Conservation (phyloP, 1,140 invertebrate genomes). For the Drosophila arizonae region DNA sequence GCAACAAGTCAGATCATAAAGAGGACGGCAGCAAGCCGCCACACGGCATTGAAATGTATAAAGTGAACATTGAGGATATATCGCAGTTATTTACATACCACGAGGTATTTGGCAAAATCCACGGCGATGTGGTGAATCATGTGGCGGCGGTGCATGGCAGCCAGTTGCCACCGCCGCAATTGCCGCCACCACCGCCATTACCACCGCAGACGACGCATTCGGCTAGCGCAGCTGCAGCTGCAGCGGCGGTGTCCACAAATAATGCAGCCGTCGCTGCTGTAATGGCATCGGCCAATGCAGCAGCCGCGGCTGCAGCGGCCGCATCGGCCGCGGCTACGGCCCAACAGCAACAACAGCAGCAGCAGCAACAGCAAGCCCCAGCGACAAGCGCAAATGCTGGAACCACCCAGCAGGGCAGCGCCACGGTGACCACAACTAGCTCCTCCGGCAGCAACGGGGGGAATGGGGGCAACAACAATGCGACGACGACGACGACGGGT, state of each 20-base stretch:
- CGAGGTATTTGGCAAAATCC: constrained; percentile 93
- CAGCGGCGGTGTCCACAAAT: constrained; percentile 70
- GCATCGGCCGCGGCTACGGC: constrained; percentile 52
- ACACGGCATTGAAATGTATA: constrained; percentile 89
- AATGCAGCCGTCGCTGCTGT: constrained; percentile 77
- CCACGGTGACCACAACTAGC: constrained; percentile 48
- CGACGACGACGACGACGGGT: constrained; percentile 48
- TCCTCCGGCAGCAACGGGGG: constrained; percentile 49
- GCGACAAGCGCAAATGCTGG: constrained; percentile 45
- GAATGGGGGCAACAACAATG: constrained; percentile 37
- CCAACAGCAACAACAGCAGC: constrained; percentile 45
- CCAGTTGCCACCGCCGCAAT: constrained; percentile 66
- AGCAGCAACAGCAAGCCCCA: constrained; percentile 39
- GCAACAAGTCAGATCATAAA: constrained; percentile 79
- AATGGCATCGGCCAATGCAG: constrained; percentile 71
- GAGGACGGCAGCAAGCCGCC: constrained; percentile 86
- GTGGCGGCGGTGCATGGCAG: constrained; percentile 72
- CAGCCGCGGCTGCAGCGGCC: constrained; percentile 64
- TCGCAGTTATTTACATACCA: constrained; percentile 92
- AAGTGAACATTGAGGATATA: constrained; percentile 92
- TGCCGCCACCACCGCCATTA: constrained; percentile 64
- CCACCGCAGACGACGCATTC: constrained; percentile 72
- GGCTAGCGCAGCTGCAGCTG: constrained; percentile 65
- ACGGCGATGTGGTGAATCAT: constrained; percentile 84
- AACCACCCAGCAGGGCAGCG: constrained; percentile 30